Percentiles rank a stretch among this genome's conserved stretches.
These are phyloP conservation scores for Haliclona indistincta DNA, from an alignment of 37 sponge, comb jelly and placozoan genomes.

Conservation along the genomic window DNA sequence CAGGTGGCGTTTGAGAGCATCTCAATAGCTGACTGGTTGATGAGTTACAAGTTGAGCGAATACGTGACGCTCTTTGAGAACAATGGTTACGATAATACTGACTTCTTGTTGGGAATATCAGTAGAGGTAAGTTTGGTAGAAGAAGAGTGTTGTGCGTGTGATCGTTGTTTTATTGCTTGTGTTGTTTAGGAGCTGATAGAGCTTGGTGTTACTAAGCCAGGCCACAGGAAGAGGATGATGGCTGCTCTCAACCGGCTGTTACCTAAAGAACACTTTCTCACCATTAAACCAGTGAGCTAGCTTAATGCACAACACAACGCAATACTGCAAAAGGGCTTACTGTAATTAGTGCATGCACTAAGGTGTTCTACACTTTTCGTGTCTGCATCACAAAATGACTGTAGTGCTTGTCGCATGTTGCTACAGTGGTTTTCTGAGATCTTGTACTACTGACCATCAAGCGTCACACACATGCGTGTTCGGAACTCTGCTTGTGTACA, in stretches of 20 bases:
- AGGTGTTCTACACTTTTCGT: too few relatives aligned
- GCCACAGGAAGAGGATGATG: constrained; percentile 86
- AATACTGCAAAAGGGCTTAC: too few relatives aligned
- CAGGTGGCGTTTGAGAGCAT: constrained; percentile 35
- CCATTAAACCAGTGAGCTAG: constrained; percentile 71
- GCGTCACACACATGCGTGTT: too few relatives aligned
- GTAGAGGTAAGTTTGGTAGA: constrained; percentile 41
- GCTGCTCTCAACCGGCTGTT: constrained; percentile 45
- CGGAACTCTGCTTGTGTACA: too few relatives aligned
- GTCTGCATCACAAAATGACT: too few relatives aligned
- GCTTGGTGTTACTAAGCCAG: constrained; percentile 78
- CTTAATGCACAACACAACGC: too few relatives aligned
- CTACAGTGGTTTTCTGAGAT: too few relatives aligned
- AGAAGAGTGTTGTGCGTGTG: not conserved
- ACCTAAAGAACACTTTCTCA: constrained; percentile 48
- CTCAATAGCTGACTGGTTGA: constrained; percentile 75
- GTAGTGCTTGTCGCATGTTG: too few relatives aligned
- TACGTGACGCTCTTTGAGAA: constrained; percentile 51
- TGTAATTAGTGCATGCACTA: too few relatives aligned
- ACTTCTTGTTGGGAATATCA: constrained; percentile 66
- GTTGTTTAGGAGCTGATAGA: constrained; percentile 73
- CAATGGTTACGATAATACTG: constrained; percentile 75
- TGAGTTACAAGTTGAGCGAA: constrained; percentile 68
- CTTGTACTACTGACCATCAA: too few relatives aligned
- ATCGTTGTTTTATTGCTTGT: not conserved